Percentiles rank a stretch among this genome's conserved stretches.
Conservation (phyloP, 2,888 invertebrate species). For the Stenodera caucasica region DNA sequence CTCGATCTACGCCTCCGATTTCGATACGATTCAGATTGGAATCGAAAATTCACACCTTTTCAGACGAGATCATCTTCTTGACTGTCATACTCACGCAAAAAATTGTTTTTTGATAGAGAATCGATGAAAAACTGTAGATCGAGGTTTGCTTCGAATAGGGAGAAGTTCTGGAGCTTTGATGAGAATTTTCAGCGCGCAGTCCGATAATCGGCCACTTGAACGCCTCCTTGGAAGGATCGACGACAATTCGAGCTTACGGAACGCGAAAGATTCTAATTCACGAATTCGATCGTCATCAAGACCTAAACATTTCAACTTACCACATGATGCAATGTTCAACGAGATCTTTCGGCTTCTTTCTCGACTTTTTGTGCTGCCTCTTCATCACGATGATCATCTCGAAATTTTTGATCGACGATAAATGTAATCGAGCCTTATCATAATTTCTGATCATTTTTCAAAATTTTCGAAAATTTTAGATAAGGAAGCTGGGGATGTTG, state of each 20-base stretch:
- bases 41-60: too few relatives aligned
- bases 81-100: too few relatives aligned
- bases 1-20: too few relatives aligned
- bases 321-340: slow-evolving; percentile 42
- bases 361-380: slow-evolving; percentile 38
- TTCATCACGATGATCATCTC: slow-evolving; percentile 31
- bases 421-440: slow-evolving; percentile 15
- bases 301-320: slow-evolving; percentile 46
- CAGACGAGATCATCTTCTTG: too few relatives aligned
- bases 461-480: slow-evolving; percentile 15
- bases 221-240: slow-evolving; percentile 46
- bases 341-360: slow-evolving; percentile 41
- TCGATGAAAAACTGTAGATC: too few relatives aligned
- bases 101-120: too few relatives aligned
- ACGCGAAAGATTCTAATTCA: slow-evolving; percentile 40
- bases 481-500: slow-evolving; percentile 65
- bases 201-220: slow-evolving; percentile 48
- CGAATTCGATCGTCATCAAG: slow-evolving; percentile 48
- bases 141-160: too few relatives aligned
- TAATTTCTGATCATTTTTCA: background rate
- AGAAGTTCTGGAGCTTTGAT: slow-evolving; percentile 38
- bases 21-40: too few relatives aligned
- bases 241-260: slow-evolving; percentile 44
- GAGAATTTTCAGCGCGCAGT: slow-evolving; percentile 43
- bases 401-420: slow-evolving; percentile 32